Evolutionary conservation across 2,113 vertebrate species (phyloP).

Genomic region (Clinocottus analis): DNA sequence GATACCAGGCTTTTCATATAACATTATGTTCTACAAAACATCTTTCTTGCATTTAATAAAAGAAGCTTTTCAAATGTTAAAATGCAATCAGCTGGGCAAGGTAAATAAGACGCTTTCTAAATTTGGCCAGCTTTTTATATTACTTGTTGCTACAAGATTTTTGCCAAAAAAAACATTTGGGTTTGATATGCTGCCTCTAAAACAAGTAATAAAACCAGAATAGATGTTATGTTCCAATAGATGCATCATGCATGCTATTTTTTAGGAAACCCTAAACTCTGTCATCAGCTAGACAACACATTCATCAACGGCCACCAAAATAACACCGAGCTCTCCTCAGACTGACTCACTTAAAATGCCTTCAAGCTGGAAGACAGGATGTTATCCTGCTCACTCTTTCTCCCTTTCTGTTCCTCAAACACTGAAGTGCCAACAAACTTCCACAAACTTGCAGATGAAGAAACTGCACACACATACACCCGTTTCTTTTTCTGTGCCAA

Average conservation of each 20-base stretch:
- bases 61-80: background rate
- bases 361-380: slow-evolving; percentile 25
- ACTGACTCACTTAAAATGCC: slow-evolving; percentile 64
- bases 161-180: background rate
- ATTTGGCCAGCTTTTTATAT: background rate
- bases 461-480: background rate
- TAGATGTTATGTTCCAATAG: slow-evolving; percentile 32
- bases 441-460: slow-evolving; percentile 15
- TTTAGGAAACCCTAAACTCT: slow-evolving; percentile 64
- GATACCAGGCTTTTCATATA: background rate
- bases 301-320: slow-evolving; percentile 67
- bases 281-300: slow-evolving; percentile 58
- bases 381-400: background rate
- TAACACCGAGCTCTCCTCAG: slow-evolving; percentile 54
- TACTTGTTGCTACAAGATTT: background rate
- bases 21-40: background rate
- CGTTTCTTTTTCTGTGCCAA: background rate
- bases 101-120: background rate
- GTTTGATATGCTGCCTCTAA: background rate
- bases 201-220: slow-evolving; percentile 12
- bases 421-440: background rate
- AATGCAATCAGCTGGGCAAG: background rate
- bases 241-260: slow-evolving; percentile 45
- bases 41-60: background rate
- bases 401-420: background rate